phyloP scores from a whole-genome alignment of 2,797 vertebrate species.

The Acrossocheilus wenchowensis region DNA sequence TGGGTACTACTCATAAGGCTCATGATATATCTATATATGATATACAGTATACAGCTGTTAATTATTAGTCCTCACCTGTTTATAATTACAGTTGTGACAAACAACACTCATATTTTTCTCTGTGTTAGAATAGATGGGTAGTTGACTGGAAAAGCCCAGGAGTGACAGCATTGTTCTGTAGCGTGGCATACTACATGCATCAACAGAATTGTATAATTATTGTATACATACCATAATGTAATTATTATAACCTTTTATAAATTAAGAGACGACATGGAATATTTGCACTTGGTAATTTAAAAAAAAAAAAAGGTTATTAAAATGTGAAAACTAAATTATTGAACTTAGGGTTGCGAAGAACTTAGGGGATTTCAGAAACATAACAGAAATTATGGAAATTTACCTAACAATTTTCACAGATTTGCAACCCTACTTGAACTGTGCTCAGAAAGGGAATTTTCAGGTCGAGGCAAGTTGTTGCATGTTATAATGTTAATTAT shows the following conservation, averaged over 20 bases:
- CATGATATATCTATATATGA: neutral
- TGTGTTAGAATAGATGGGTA: neutral
- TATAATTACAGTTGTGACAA: slow-evolving; percentile 22
- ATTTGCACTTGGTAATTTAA: neutral
- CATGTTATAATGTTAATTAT: neutral
- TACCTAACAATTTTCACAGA: neutral
- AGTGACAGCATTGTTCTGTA: neutral
- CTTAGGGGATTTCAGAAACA: neutral
- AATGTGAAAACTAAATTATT: neutral
- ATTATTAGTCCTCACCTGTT: neutral
- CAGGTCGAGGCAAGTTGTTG: neutral
- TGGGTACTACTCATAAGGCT: neutral
- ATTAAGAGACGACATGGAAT: neutral
- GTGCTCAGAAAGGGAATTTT: neutral
- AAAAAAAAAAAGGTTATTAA: neutral
- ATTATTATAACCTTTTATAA: neutral
- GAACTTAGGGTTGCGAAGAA: neutral
- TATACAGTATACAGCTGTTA: neutral
- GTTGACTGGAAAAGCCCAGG: neutral
- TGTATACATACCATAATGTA: neutral
- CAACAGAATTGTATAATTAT: neutral
- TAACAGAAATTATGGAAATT: neutral
- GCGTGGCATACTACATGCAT: neutral
- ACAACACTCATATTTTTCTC: neutral
- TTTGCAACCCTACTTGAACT: neutral